These are phyloP conservation scores for Staurois parvus DNA, from an alignment of 2,797 vertebrate genomes.

Conservation along the genomic window DNA sequence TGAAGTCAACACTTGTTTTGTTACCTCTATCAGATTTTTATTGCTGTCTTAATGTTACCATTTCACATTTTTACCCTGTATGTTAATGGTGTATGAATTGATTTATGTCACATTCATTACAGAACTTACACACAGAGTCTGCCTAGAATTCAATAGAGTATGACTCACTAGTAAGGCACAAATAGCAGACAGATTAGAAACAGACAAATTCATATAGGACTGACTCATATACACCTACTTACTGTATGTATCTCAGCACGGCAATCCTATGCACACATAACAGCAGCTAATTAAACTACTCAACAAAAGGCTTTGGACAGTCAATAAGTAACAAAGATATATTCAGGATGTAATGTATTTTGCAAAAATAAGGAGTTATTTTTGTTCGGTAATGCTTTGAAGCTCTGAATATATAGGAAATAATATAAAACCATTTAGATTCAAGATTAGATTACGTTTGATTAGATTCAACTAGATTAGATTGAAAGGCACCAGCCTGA, in stretches of 20 bases:
- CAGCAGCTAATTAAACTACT: not conserved
- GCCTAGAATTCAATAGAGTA: not conserved
- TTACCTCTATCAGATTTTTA: too few relatives aligned
- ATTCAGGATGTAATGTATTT: too few relatives aligned
- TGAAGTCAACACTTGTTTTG: too few relatives aligned
- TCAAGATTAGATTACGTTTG: too few relatives aligned
- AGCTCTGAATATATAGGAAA: not conserved
- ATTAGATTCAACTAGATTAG: too few relatives aligned
- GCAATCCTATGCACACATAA: not conserved
- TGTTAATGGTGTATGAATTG: too few relatives aligned
- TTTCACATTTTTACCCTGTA: too few relatives aligned
- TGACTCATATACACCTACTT: conserved; percentile 5
- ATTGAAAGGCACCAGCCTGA: too few relatives aligned
- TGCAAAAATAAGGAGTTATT: too few relatives aligned
- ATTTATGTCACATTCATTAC: not conserved
- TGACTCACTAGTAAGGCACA: not conserved
- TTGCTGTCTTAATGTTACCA: too few relatives aligned
- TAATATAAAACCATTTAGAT: not conserved
- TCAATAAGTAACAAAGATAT: too few relatives aligned
- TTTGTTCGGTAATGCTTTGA: too few relatives aligned
- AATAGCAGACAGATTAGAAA: not conserved
- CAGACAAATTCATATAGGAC: not conserved
- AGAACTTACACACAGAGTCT: not conserved
- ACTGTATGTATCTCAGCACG: not conserved
- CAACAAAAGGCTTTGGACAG: not conserved